Conservation (phyloP, 2,888 invertebrate genomes). For the Crioceris asparagi region DNA sequence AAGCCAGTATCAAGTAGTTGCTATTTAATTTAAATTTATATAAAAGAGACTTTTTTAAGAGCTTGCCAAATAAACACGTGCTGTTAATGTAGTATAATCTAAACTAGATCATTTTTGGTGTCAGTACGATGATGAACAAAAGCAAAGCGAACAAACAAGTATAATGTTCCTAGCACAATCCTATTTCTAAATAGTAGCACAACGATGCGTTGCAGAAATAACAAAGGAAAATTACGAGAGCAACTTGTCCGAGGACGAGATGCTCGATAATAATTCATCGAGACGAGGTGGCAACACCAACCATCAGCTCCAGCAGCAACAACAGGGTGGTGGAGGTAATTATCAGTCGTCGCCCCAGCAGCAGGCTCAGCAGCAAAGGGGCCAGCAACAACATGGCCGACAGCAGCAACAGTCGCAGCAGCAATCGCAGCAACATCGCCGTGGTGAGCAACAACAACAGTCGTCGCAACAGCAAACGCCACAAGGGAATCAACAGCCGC, state of each 20-base stretch:
- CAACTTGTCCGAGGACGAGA: slow-evolving; percentile 60
- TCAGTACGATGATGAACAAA: no score
- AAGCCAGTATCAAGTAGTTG: no score
- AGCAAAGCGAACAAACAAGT: no score
- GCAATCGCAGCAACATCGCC: neutral
- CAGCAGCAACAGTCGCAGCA: slow-evolving; percentile 18
- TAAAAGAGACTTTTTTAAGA: no score
- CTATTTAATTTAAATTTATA: no score
- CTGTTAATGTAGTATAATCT: no score
- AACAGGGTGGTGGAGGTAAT: slow-evolving; percentile 28
- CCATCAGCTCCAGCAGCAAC: slow-evolving; percentile 39
- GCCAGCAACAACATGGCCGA: slow-evolving; percentile 17
- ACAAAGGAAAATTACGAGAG: slow-evolving; percentile 68
- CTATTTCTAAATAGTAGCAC: slow-evolving; percentile 32
- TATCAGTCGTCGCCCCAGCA: neutral
- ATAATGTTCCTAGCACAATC: no score
- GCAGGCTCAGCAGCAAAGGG: neutral
- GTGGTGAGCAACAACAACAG: no score
- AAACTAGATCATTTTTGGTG: no score
- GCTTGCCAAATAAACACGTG: no score
- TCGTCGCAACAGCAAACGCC: neutral
- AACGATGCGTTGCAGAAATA: slow-evolving; percentile 53
- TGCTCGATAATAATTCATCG: slow-evolving; percentile 39
- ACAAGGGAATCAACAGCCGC: neutral
- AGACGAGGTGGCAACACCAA: slow-evolving; percentile 31